phyloP scores from a whole-genome alignment of 2,888 invertebrate genomes.

The Lobophora halterata region DNA sequence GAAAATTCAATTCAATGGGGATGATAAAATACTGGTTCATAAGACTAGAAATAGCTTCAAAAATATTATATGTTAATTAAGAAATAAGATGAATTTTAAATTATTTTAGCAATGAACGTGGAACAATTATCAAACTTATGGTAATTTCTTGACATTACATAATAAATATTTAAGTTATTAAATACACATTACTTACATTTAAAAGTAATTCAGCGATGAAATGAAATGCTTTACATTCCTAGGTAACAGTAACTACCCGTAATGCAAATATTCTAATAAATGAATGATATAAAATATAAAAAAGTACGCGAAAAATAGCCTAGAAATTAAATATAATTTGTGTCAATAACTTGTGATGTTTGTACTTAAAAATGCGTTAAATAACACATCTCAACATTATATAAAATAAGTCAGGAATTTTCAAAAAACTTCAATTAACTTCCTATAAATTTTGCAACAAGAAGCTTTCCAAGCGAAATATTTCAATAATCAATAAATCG shows the following conservation, averaged over 20 bases:
- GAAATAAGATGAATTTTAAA: constrained; percentile 38
- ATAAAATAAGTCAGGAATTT: no score
- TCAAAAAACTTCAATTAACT: no score
- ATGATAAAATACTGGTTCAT: constrained; percentile 43
- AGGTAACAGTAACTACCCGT: constrained; percentile 56
- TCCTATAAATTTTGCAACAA: no score
- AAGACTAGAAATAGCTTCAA: constrained; percentile 52
- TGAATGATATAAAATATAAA: constrained; percentile 27
- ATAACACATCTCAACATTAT: no score
- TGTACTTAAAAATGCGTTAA: no score
- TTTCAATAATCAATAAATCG: no score
- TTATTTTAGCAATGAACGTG: constrained; percentile 14
- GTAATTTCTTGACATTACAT: constrained; percentile 33
- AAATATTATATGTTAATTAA: constrained; percentile 34
- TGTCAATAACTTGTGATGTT: constrained; percentile 16
- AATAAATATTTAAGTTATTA: constrained; percentile 43
- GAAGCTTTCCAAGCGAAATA: no score
- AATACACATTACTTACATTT: constrained; percentile 40
- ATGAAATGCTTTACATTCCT: constrained; percentile 37
- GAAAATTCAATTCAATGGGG: constrained; percentile 43
- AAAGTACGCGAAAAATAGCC: constrained; percentile 6
- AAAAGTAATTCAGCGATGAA: constrained; percentile 36
- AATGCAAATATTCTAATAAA: constrained; percentile 43
- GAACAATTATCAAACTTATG: constrained; percentile 7
- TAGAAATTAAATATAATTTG: constrained; percentile 30